Conservation (phyloP, 1,140 invertebrate genomes). For the Trissolcus basalis region DNA sequence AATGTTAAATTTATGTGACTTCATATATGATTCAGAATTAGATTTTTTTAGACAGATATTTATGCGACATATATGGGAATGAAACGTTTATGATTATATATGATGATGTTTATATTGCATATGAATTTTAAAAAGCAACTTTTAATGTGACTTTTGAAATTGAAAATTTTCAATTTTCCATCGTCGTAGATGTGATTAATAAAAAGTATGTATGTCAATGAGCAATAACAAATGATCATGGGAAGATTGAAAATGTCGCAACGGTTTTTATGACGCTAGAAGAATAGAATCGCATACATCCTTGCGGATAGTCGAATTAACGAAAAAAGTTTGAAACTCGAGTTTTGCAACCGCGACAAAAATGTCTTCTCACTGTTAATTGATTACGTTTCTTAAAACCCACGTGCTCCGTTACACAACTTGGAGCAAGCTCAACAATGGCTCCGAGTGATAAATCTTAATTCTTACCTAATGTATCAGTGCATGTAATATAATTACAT, state of each 20-base stretch:
- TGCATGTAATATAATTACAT: constrained; percentile 3
- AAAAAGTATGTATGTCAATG: too few species aligned
- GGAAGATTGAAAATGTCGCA: constrained; percentile 8
- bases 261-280: constrained; percentile 5
- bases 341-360: constrained; percentile 29
- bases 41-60: too few species aligned
- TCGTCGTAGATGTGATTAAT: too few species aligned
- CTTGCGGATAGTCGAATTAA: constrained; percentile 36
- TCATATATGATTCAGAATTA: too few species aligned
- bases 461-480: constrained; percentile 18
- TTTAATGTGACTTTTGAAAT: too few species aligned
- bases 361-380: constrained; percentile 35
- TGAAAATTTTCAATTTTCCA: too few species aligned
- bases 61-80: too few species aligned
- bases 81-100: too few species aligned
- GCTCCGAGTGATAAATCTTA: constrained; percentile 22
- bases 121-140: too few species aligned
- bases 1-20: too few species aligned
- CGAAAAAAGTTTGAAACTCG: constrained; percentile 24
- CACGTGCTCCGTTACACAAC: constrained; percentile 29
- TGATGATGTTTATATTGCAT: too few species aligned
- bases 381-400: constrained; percentile 39
- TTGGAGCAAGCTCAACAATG: constrained; percentile 5
- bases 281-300: constrained; percentile 30
- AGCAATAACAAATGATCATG: constrained; percentile 18